Evolutionary conservation across 2,888 invertebrate genomes (phyloP).

Genomic region (Rhingia campestris): DNA sequence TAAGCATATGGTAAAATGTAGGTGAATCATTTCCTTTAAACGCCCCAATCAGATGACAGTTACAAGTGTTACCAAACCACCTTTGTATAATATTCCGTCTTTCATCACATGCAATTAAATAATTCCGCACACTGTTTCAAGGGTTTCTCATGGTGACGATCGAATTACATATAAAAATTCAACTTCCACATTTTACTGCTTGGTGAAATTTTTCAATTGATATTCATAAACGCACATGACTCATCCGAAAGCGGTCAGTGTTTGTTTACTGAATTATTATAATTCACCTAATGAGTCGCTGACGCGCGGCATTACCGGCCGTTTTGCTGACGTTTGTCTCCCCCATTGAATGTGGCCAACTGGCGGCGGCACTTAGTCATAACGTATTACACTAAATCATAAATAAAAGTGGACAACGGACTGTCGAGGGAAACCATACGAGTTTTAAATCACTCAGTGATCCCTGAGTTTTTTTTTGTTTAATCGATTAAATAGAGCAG

Average conservation of each 20-base stretch:
- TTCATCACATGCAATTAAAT: constrained; percentile 14
- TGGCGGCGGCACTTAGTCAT: constrained; percentile 65
- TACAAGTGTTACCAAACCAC: neutral
- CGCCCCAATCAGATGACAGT: constrained; percentile 1
- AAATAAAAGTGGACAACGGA: constrained; percentile 17
- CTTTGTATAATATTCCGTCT: constrained; percentile 2
- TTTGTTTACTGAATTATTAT: constrained; percentile 68
- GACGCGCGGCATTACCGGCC: constrained; percentile 1
- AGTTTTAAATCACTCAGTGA: constrained; percentile 26
- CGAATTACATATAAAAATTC: constrained; percentile 22
- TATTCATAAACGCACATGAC: constrained; percentile 53
- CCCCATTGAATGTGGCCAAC: constrained; percentile 4
- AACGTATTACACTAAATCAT: constrained; percentile 22
- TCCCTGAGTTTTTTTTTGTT: constrained; percentile 25
- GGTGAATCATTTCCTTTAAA: constrained; percentile 7
- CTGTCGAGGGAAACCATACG: constrained; percentile 26
- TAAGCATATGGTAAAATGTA: neutral
- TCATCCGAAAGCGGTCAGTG: constrained; percentile 41
- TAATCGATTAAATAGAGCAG: constrained; percentile 39
- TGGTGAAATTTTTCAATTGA: constrained; percentile 41
- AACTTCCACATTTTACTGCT: constrained; percentile 15
- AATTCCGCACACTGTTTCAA: neutral
- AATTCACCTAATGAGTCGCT: constrained; percentile 48
- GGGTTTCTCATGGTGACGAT: constrained; percentile 13
- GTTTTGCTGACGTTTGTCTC: constrained; percentile 18